Percentiles rank a stretch among this genome's conserved stretches.
Evolutionary conservation across 2,888 invertebrate genomes (phyloP).

Genomic region (Rosalia funebris): DNA sequence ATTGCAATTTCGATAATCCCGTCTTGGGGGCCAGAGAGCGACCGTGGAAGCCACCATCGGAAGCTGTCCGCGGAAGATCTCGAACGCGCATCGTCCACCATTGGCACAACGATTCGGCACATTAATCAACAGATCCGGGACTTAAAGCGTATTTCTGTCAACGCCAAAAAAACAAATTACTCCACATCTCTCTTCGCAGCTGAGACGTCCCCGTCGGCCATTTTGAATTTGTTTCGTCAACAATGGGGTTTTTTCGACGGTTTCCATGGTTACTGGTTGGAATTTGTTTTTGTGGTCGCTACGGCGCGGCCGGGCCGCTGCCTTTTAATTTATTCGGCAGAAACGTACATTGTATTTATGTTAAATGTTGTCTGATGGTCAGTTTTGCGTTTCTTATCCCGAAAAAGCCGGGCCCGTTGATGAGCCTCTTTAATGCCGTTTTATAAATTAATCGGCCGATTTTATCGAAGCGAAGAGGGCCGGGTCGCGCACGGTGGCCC

Average conservation of each 20-base stretch:
- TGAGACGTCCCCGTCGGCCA: conserved; percentile 58
- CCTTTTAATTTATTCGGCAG: conserved; percentile 58
- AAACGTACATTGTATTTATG: conserved; percentile 57
- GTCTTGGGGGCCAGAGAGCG: too few species aligned
- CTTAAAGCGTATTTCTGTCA: conserved; percentile 60
- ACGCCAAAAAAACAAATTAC: conserved; percentile 60
- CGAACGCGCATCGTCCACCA: conserved; percentile 54
- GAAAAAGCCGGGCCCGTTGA: conserved; percentile 39
- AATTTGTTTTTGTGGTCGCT: conserved; percentile 57
- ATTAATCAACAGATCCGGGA: conserved; percentile 59
- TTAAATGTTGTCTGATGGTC: conserved; percentile 55
- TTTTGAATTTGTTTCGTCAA: conserved; percentile 62
- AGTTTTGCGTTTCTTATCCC: conserved; percentile 47
- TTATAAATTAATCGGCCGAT: conserved; percentile 47
- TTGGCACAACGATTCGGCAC: conserved; percentile 55
- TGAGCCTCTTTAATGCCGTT: conserved; percentile 42
- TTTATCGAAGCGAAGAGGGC: conserved; percentile 23
- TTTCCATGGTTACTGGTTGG: conserved; percentile 58
- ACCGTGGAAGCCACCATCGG: conserved; percentile 12
- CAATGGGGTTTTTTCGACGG: conserved; percentile 59
- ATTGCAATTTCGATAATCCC: too few species aligned
- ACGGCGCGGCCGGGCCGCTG: conserved; percentile 49
- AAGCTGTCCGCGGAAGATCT: conserved; percentile 39
- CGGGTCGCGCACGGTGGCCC: conserved; percentile 19
- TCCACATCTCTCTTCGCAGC: conserved; percentile 56